phyloP scores from a whole-genome alignment of 2,113 vertebrate species.

The Heptranchias perlo region DNA sequence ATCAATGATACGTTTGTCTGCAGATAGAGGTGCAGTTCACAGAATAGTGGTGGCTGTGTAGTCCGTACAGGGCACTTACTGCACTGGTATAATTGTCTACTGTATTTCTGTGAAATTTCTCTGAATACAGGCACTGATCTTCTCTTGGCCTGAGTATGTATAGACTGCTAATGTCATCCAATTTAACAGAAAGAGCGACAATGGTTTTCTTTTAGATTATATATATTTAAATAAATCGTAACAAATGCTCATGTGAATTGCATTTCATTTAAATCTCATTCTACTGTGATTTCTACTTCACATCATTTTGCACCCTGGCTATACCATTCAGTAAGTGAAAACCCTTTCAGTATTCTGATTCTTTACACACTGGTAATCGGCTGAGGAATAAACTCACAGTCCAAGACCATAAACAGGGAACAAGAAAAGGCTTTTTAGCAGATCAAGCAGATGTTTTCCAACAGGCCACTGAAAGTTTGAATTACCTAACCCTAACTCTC shows the following conservation, averaged over 20 bases:
- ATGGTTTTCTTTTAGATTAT: neutral
- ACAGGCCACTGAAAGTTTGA: neutral
- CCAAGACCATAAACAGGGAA: neutral
- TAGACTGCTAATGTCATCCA: neutral
- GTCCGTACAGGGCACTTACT: neutral
- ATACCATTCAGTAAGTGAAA: neutral
- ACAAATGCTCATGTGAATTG: neutral
- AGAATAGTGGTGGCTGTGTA: neutral
- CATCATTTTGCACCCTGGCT: neutral
- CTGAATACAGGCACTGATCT: neutral
- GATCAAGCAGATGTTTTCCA: neutral
- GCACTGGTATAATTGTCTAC: neutral
- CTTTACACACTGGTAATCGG: neutral
- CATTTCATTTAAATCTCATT: neutral
- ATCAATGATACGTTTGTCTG: neutral
- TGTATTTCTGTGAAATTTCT: neutral
- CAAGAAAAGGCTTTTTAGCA: neutral
- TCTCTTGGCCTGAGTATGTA: neutral
- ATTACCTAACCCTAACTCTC: too few species aligned
- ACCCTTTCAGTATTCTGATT: neutral
- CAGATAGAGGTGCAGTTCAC: neutral
- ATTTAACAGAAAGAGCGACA: neutral
- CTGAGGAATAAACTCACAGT: neutral
- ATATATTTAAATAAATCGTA: neutral
- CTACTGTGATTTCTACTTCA: neutral